These are phyloP conservation scores for Ptilonorhynchus violaceus DNA, from an alignment of 2,113 vertebrate genomes.

Conservation along the genomic window DNA sequence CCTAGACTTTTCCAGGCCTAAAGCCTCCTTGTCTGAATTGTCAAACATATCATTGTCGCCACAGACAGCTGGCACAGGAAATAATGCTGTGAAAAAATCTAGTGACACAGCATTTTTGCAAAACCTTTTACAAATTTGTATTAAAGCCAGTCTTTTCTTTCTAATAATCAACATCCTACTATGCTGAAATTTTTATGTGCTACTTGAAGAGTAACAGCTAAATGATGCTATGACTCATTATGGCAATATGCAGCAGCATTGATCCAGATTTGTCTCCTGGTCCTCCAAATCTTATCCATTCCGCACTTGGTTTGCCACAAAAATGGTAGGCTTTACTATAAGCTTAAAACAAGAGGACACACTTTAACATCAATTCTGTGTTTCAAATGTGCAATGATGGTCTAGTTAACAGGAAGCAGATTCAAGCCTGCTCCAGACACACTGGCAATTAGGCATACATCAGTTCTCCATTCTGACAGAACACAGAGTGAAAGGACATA, in stretches of 20 bases:
- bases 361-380: neutral
- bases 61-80: neutral
- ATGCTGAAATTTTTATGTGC: neutral
- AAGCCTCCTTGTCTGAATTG: neutral
- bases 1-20: neutral
- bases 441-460: neutral
- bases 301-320: constrained; percentile 4
- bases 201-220: neutral
- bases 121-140: neutral
- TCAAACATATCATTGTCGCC: neutral
- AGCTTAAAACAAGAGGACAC: neutral
- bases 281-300: neutral
- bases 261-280: neutral
- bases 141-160: neutral
- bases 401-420: constrained; percentile 37
- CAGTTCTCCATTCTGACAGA: neutral
- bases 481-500: neutral
- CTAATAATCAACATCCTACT: neutral
- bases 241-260: neutral
- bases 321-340: neutral
- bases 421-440: neutral
- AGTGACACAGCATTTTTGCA: neutral
- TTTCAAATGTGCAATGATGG: neutral
- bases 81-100: neutral
- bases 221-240: neutral